These are phyloP conservation scores for Lacerta bilineata DNA, from an alignment of 2,797 vertebrate genomes.

Conservation along the genomic window DNA sequence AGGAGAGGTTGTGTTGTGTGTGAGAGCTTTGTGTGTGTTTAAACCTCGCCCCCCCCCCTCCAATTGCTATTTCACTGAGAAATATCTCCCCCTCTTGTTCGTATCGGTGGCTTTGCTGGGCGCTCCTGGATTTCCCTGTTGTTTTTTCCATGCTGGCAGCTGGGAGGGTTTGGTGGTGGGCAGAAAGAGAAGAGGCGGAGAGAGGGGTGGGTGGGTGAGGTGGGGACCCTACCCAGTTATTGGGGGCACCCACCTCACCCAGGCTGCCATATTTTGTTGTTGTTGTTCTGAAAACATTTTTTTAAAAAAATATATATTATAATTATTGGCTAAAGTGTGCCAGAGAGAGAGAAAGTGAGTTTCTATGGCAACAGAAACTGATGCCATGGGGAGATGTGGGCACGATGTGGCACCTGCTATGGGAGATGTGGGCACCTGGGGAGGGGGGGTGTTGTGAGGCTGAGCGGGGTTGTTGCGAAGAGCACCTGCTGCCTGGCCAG, in stretches of 20 bases:
- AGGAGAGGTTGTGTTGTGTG: fast-evolving
- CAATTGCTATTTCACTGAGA: neutral
- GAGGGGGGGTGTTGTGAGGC: neutral
- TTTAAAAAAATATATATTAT: no score
- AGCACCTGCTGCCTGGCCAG: neutral
- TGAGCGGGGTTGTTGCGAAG: neutral
- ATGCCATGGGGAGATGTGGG: constrained; percentile 14
- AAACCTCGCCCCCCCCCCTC: no score
- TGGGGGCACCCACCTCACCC: neutral
- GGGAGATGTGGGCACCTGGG: neutral
- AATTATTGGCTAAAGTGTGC: neutral
- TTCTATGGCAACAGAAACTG: constrained; percentile 35
- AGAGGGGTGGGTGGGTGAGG: neutral
- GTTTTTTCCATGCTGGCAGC: neutral
- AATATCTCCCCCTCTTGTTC: no score
- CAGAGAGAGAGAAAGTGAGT: neutral
- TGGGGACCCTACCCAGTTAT: neutral
- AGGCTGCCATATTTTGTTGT: constrained; percentile 30
- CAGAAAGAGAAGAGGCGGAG: no score
- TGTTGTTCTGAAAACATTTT: neutral
- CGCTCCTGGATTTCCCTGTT: no score
- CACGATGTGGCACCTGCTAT: neutral
- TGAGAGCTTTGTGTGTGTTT: neutral
- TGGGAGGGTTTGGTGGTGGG: neutral
- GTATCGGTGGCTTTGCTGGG: neutral